Base-by-base conservation (phyloP, 2,797 vertebrate genomes). In the Tachyglossus aculeatus region DNA sequence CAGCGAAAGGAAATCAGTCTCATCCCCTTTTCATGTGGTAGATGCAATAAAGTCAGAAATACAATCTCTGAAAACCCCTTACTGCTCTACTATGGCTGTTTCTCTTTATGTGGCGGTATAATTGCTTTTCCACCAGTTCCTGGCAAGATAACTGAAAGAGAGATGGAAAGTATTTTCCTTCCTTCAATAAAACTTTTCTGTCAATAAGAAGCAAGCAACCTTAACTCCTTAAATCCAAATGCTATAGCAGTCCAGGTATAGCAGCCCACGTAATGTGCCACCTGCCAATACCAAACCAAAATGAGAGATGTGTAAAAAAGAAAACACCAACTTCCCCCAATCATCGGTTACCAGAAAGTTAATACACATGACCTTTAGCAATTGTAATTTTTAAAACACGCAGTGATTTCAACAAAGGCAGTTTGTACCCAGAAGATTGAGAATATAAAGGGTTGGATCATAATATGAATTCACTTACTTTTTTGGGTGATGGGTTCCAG, bases 401-500 rank as follows among this genome's bases (percentile, higher is more conserved):
- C 27, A 60, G 32, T 25, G 59, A 44, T 60, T 65, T 41, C 34
- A 18, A 53, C 19, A 14, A 55, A 24, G 64, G 52, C 34, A 33
- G 62, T 52, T 64, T 71, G 71, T 67, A 37, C n/a, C 55, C 36
- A 16, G 62, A 41, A 74, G 62, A 54, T 15, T 66, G 22, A 60
- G 45, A 71, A 59, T 31, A 61, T 3, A 29, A 84, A 82, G 53
- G 0, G 8, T 13, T 19, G 4, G 12, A 54, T 74, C 38, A 41
- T n/a, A 41, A 56, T 12, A 8, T 10, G 4, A 34, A 72, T 80
- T 54, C 77, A 89, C 90, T 92, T 94, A 98, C 97, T 94, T 96
- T 97, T 64, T 90, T 93, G 58, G 92, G 87, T 45, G 85, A 82
- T 56, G 95, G 91, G 6, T 75, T 95, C 96, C 95, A 95, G 81